Evolutionary conservation across 2,113 vertebrate genomes (phyloP), one percentile per base, ranked within the genome.

Genomic region (Chamaea fasciata): DNA sequence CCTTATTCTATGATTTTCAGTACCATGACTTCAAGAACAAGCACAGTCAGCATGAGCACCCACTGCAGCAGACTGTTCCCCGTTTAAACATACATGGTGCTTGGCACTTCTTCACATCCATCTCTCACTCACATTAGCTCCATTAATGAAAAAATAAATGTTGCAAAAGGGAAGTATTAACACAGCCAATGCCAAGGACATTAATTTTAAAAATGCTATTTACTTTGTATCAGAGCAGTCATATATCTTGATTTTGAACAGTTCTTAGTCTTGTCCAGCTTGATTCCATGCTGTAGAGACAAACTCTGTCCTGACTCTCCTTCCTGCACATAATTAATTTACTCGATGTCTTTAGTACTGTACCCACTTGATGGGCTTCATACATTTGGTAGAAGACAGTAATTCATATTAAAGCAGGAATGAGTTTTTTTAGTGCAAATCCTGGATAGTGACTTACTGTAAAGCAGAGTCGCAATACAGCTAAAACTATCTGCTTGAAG

Each of bases 71-170:
- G 86, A 83, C 14, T 10, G 5, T 56, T 73, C 44, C 49, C 44
- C 2, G 0, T 75, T 93, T 71, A 84, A 92, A 84, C 92, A 91
- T 49, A 83, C 44, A 64, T 30, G 44, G 74, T 76, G 24, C 69
- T 84, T 89, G 83, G 70, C 89, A 84, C 53, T 87, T 91, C 56
- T 64, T 87, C 83, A 69, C 87, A 95, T 95, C 41, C 14, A 87
- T 89, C 81, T 82, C 82, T 68, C 7, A 41, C 65, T 81, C 81
- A 92, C 41, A 82, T 96, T 79, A 89, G 41, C 74, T 82, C 62
- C 6, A 13, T 64, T 95, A 95, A 95, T 95, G 95, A 94, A 91
- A 91, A 92, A 92, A 96, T 95, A 87, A 95, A 97, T 95, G 96
- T 96, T 97, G 91, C 93, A 97, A 79, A 95, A 96, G 89, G 86